Evolutionary conservation across 2,797 vertebrate species (phyloP), one percentile per base, ranked within the genome.

Genomic region (Pipistrellus nathusii): DNA sequence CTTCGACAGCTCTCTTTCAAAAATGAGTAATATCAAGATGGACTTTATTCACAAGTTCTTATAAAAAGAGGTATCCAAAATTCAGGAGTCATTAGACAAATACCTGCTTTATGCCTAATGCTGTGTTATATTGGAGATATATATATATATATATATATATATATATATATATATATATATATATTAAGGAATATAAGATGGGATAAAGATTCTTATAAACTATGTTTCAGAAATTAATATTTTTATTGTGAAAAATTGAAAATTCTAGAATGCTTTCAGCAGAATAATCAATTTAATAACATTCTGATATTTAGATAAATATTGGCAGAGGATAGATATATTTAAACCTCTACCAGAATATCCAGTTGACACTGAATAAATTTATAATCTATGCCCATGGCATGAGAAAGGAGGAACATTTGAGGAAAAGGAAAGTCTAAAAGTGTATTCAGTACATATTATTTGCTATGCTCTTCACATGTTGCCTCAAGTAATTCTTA

Each of bases 1-100:
- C 38, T 30, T 41, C 25, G 73, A 85, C 5, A 46, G 4, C 9
- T 8, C 6, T 11, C 9, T 48, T 91, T 38, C 7, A 23, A 75
- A 91, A 53, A 35, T 81, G 21, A 81, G 21, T 71, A 83, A 46
- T 75, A 75, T 62, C 59, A 68, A 17, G n/a, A 20, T 72, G 32
- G 27, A 4, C 46, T 88, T 87, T 48, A 32, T 57, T 27, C 0
- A 66, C 2, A 88, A 38, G 6, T 57, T 72, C 90, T 84, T 66
- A 35, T 17, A 73, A 66, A 68, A 15, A 8, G 14, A 73, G 5
- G 27, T 68, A 68, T 80, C 15, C 23, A 85, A 85, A 38, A 75
- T 88, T 78, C 32, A 85, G 66, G 80, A 85, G 8, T 80, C 8
- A 53, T 85, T 80, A 88, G 66, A 64, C 25, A 83, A 83, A 87